Base-by-base conservation (phyloP, 1,140 invertebrate genomes). In the Nautilus pompilius region DNA sequence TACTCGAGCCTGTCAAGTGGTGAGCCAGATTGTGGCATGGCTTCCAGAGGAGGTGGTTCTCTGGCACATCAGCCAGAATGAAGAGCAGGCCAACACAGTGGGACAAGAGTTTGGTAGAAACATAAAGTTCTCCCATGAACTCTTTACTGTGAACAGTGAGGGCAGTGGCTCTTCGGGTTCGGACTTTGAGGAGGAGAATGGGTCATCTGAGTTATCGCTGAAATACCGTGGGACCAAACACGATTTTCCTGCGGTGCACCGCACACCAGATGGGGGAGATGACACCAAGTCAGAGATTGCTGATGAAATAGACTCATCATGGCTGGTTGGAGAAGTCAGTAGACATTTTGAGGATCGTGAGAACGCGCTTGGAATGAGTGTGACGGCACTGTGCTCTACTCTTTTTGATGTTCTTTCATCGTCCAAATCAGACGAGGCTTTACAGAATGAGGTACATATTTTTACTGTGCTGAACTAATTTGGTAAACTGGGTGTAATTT, bases 401-500 rank as follows among this genome's bases (percentile, higher is more conserved):
- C 65, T 82, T 28, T 79, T 77, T 75, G 76, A 79, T 67, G 71
- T 83, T 33, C 63, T 84, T 15, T 67, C 61, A 15, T 79, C 80
- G 2, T 48, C 70, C 22, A 76, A 75, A 51, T 69, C 71, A 20
- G 77, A 89, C 75, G 88, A 91, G 72, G 90, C 91, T 75, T 79
- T 94, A 61, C 90, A 95, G 77, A 91, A 90, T 83, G 92, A 94
- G 72, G 85, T 85, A 71, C 61, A 66, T 68, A 34, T 28, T 3
- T n/a, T n/a, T n/a, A n/a, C n/a, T n/a, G n/a, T n/a, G n/a, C n/a
- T n/a, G n/a, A n/a, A n/a, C n/a, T n/a, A n/a, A n/a, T n/a, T n/a
- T n/a, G n/a, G n/a, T n/a, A n/a, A n/a, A n/a, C n/a, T n/a, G n/a
- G n/a, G n/a, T n/a, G n/a, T n/a, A n/a, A n/a, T n/a, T n/a, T n/a